Evolutionary conservation across 23 tunicate genomes (phyloP).

Genomic region (Ascidia mentula): DNA sequence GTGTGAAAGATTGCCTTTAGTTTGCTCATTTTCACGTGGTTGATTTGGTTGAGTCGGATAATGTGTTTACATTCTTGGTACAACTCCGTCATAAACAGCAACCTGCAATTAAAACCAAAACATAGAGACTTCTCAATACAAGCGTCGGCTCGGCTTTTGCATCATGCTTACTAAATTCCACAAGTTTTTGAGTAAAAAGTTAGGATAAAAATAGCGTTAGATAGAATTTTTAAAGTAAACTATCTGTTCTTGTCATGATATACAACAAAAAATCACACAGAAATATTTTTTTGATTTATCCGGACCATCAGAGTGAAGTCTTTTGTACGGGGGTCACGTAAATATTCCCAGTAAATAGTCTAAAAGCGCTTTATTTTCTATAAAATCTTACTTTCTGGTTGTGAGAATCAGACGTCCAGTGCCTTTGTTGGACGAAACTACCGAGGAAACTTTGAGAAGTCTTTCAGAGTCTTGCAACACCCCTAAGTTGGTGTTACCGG

Average conservation of each 20-base stretch:
- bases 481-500: neutral
- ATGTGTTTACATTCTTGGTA: slow-evolving; percentile 48
- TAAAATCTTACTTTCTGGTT: slow-evolving; percentile 50
- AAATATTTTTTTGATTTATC: no score
- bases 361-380: neutral
- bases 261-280: no score
- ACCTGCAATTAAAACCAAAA: no score
- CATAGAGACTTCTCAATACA: no score
- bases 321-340: no score
- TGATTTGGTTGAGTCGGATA: slow-evolving; percentile 36
- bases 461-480: slow-evolving; percentile 32
- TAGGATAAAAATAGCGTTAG: no score
- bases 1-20: slow-evolving; percentile 44
- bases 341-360: neutral
- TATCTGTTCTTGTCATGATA: no score
- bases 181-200: no score
- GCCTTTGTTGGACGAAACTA: slow-evolving; percentile 56
- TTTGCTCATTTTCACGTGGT: slow-evolving; percentile 46
- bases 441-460: slow-evolving; percentile 58
- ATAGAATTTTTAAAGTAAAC: no score
- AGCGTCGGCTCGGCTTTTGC: no score
- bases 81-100: slow-evolving; percentile 57
- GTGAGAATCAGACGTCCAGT: slow-evolving; percentile 79
- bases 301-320: no score
- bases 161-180: no score